These are phyloP conservation scores for Scaptodrosophila lebanonensis DNA, from an alignment of 1,140 invertebrate genomes.

Conservation along the genomic window DNA sequence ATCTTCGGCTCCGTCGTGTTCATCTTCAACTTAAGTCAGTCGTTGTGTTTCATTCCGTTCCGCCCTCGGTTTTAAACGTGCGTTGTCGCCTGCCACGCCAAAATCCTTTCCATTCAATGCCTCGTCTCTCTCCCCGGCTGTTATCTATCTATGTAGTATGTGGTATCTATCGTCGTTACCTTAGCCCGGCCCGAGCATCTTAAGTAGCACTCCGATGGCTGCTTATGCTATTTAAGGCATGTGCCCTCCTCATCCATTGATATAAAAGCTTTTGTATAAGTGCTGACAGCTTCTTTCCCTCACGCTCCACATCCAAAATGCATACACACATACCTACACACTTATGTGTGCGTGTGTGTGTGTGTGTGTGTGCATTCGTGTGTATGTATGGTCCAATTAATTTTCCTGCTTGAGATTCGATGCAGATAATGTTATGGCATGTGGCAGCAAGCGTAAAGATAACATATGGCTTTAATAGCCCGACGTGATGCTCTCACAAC, in stretches of 20 bases:
- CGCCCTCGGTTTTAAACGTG: no score
- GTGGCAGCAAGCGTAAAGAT: no score
- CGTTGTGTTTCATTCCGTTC: no score
- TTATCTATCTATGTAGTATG: slow-evolving; percentile 55
- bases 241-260: slow-evolving; percentile 43
- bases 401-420: no score
- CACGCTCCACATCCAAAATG: not conserved
- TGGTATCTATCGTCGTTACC: slow-evolving; percentile 2
- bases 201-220: slow-evolving; percentile 61
- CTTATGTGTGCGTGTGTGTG: not conserved
- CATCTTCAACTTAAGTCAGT: no score
- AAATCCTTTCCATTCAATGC: slow-evolving; percentile 64
- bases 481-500: no score
- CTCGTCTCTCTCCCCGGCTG: slow-evolving; percentile 6
- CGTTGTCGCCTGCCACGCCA: slow-evolving; percentile 5
- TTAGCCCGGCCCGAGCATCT: slow-evolving; percentile 24
- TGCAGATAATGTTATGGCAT: no score
- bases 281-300: slow-evolving; percentile 2
- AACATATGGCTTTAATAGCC: slow-evolving; percentile 8
- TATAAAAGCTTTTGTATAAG: slow-evolving; percentile 44
- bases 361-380: slow-evolving; percentile 27
- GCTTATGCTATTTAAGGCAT: slow-evolving; percentile 62
- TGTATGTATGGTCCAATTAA: slow-evolving; percentile 31
- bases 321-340: no score
- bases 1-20: no score